Percentiles rank a stretch among this genome's conserved stretches.
phyloP scores from a whole-genome alignment of 1,140 invertebrate species.

The Cephus cinctus region DNA sequence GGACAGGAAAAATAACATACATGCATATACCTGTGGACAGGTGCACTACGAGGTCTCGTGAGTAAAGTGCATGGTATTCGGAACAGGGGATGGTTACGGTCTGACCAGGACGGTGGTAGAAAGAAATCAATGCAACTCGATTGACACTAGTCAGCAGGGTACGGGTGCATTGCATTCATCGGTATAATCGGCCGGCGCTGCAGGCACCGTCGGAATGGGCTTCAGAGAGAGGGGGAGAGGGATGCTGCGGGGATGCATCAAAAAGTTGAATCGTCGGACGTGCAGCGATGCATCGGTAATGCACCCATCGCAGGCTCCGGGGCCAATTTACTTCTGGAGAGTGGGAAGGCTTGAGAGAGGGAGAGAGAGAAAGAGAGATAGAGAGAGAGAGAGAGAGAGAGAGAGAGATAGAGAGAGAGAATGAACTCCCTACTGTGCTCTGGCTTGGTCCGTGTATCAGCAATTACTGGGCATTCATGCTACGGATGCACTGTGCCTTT shows the following conservation, averaged over 20 bases:
- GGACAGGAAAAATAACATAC: too few relatives aligned
- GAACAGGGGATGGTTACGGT: too few relatives aligned
- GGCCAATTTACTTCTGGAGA: slow-evolving; percentile 18
- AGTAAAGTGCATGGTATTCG: too few relatives aligned
- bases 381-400: slow-evolving; percentile 1
- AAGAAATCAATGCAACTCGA: slow-evolving; percentile 27
- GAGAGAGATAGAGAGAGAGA: slow-evolving; percentile 9
- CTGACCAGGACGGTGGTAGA: too few relatives aligned
- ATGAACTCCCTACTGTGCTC: slow-evolving; percentile 1
- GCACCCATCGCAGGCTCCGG: slow-evolving; percentile 19
- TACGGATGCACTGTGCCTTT: background rate
- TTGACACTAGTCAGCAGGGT: slow-evolving; percentile 25
- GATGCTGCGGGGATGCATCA: slow-evolving; percentile 13
- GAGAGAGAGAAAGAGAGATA: slow-evolving; percentile 4
- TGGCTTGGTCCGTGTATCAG: slow-evolving; percentile 17
- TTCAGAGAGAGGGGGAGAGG: background rate
- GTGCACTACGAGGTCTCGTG: too few relatives aligned
- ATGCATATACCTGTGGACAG: too few relatives aligned
- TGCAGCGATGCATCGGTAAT: slow-evolving; percentile 28
- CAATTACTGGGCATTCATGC: slow-evolving; percentile 38
- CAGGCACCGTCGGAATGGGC: background rate
- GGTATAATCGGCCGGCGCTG: slow-evolving; percentile 18
- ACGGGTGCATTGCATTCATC: slow-evolving; percentile 24
- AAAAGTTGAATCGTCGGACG: slow-evolving; percentile 33
- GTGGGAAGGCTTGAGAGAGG: background rate